Percentiles rank a stretch among this genome's conserved stretches.
These are phyloP conservation scores for Crotalus adamanteus DNA, from an alignment of 2,797 vertebrate genomes.

Conservation along the genomic window DNA sequence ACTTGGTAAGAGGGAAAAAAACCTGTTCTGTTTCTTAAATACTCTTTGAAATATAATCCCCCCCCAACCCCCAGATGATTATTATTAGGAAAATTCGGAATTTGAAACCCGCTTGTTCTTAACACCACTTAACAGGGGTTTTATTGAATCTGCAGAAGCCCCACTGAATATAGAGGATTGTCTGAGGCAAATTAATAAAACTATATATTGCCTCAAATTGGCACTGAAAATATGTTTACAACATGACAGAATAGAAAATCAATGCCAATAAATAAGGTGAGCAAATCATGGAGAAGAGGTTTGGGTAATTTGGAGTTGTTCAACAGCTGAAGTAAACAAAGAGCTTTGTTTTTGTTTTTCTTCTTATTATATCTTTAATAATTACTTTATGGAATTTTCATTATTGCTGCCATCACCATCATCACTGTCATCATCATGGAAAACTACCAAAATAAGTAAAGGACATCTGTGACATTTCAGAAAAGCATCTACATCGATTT, in stretches of 20 bases:
- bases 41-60: neutral
- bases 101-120: neutral
- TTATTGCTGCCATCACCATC: neutral
- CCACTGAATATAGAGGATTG: neutral
- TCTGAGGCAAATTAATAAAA: slow-evolving; percentile 16
- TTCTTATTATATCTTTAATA: neutral
- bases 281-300: slow-evolving; percentile 10
- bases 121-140: neutral
- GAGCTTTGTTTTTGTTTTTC: neutral
- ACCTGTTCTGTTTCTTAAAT: neutral
- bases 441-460: neutral
- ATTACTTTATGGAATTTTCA: neutral
- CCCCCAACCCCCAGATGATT: neutral
- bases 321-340: neutral
- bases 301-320: neutral
- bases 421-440: neutral
- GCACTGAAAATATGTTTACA: slow-evolving; percentile 17
- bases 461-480: neutral
- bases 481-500: neutral
- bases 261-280: neutral
- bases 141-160: slow-evolving; percentile 10
- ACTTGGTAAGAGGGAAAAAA: neutral
- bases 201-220: neutral
- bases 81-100: neutral
- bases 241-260: slow-evolving; percentile 17